Conservation (phyloP, 2,797 vertebrate species). For the Eulemur albifrons region DNA sequence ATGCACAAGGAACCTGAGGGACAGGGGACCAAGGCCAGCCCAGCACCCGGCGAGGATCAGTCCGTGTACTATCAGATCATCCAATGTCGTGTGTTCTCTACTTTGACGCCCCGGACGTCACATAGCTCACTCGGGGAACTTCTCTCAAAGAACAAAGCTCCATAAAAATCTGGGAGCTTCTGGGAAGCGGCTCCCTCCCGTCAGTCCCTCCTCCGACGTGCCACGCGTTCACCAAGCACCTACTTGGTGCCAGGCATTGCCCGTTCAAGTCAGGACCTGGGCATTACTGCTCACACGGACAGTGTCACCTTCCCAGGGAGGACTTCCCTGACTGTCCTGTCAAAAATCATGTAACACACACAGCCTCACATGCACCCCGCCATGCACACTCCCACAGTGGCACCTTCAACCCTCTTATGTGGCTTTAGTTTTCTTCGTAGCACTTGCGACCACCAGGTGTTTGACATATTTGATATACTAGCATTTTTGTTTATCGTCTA, state of each 20-base stretch:
- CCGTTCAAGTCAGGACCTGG: background rate
- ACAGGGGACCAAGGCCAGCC: background rate
- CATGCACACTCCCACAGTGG: background rate
- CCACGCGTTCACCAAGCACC: background rate
- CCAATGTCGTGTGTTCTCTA: background rate
- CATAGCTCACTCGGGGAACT: background rate
- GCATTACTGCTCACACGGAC: background rate
- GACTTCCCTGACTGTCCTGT: background rate
- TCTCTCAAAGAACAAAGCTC: background rate
- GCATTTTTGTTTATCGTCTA: background rate
- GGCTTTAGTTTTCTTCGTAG: background rate
- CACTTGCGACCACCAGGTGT: background rate
- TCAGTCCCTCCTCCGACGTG: background rate
- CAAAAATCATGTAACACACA: background rate
- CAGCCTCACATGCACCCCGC: background rate
- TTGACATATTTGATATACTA: background rate
- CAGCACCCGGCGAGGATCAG: accelerated
- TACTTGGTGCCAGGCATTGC: background rate
- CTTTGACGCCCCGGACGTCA: background rate
- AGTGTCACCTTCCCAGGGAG: background rate
- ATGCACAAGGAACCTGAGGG: too few species aligned
- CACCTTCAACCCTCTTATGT: accelerated
- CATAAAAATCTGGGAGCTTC: background rate
- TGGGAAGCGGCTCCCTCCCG: background rate
- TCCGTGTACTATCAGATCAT: background rate